phyloP scores from a whole-genome alignment of 64 coral and sea anemone genomes.

The Actinia equina region DNA sequence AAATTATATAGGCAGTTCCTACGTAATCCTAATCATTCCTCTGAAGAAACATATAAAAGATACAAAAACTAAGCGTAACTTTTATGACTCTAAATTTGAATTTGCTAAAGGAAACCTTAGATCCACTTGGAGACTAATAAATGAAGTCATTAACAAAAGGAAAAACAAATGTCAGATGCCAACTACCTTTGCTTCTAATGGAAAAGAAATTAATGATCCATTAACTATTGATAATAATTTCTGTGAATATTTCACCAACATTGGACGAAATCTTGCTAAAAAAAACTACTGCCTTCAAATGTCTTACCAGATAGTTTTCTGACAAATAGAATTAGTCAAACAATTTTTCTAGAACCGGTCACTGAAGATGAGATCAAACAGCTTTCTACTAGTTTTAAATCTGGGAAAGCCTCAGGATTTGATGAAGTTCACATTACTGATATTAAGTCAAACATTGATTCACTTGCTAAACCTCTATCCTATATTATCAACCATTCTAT shows the following conservation, averaged over 20 bases:
- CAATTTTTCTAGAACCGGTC: too few species aligned
- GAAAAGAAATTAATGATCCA: conserved; percentile 25
- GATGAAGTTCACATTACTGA: too few species aligned
- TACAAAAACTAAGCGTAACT: too few species aligned
- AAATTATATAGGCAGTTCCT: conserved; percentile 17
- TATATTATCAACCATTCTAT: too few species aligned
- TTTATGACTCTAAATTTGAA: conserved; percentile 11
- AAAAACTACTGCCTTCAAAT: background rate
- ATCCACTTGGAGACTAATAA: conserved; percentile 24
- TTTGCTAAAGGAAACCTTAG: background rate
- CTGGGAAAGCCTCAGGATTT: too few species aligned
- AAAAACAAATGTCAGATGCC: conserved; percentile 4
- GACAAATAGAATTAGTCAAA: too few species aligned
- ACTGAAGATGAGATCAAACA: too few species aligned
- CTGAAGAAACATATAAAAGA: background rate
- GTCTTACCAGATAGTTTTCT: too few species aligned
- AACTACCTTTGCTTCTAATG: background rate
- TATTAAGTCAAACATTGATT: too few species aligned
- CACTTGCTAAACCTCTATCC: too few species aligned
- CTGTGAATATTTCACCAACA: conserved; percentile 28
- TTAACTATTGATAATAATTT: conserved; percentile 32
- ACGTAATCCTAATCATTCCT: background rate
- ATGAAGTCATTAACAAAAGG: conserved; percentile 16
- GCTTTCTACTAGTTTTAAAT: too few species aligned
- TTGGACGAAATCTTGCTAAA: conserved; percentile 28